These are phyloP conservation scores for Salminus brasiliensis DNA, from an alignment of 2,113 vertebrate genomes.

Conservation along the genomic window DNA sequence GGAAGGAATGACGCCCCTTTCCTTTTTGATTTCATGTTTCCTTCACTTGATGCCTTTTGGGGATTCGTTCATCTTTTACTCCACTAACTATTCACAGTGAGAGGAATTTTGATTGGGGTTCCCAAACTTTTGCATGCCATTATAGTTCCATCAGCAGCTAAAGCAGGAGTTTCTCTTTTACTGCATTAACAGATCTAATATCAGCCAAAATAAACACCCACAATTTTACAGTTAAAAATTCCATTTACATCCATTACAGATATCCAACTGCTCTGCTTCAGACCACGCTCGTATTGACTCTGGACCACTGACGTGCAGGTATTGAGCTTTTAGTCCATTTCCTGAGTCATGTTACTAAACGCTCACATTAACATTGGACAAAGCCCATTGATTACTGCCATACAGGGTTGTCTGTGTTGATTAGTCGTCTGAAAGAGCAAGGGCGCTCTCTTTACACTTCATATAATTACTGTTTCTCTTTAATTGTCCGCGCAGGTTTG, in stretches of 20 bases:
- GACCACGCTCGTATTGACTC: constrained; percentile 43
- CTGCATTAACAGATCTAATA: constrained; percentile 6
- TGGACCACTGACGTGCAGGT: constrained; percentile 39
- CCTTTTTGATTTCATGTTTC: no score
- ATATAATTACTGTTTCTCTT: constrained; percentile 56
- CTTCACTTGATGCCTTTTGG: no score
- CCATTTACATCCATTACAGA: constrained; percentile 48
- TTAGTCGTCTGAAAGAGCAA: constrained; percentile 50
- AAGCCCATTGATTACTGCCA: constrained; percentile 54
- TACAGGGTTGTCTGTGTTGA: constrained; percentile 36
- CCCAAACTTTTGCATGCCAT: no score
- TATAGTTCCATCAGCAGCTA: no score
- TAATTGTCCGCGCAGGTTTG: constrained; percentile 54
- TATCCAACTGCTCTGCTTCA: constrained; percentile 46
- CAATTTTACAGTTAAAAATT: constrained; percentile 21
- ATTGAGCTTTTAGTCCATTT: constrained; percentile 52
- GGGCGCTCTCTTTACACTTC: constrained; percentile 51
- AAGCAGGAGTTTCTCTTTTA: constrained; percentile 9
- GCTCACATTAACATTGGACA: constrained; percentile 55
- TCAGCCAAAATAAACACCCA: background rate
- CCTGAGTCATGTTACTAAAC: constrained; percentile 55
- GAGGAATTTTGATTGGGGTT: no score
- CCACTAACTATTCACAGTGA: no score
- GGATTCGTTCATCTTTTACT: no score
- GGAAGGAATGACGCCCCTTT: no score